Evolutionary conservation across 2,797 vertebrate genomes (phyloP).

Genomic region (Columba guinea): DNA sequence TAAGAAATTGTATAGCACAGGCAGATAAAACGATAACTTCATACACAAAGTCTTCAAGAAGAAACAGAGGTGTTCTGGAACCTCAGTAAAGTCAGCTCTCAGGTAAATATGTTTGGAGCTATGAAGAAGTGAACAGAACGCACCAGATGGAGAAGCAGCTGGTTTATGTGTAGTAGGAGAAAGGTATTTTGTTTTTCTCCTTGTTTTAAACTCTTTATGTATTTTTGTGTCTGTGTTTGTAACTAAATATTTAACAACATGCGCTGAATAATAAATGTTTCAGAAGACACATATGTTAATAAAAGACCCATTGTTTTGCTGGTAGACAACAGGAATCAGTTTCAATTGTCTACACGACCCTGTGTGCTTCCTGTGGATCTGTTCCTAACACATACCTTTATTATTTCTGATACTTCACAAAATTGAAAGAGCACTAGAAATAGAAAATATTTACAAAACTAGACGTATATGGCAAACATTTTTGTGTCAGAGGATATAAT

Average conservation of each 20-base stretch:
- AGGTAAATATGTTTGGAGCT: background rate
- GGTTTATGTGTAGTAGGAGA: background rate
- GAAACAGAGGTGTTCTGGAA: background rate
- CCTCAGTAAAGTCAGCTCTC: background rate
- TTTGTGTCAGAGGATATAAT: background rate
- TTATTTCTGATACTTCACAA: background rate
- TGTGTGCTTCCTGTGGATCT: background rate
- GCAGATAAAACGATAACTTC: background rate
- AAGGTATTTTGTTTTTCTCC: background rate
- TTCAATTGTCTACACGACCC: background rate
- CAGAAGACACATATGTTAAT: background rate
- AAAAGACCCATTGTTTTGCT: background rate
- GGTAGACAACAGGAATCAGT: background rate
- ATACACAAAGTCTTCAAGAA: background rate
- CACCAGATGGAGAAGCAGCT: conserved; percentile 33
- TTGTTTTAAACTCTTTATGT: background rate
- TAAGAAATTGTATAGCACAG: background rate
- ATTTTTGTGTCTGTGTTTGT: background rate
- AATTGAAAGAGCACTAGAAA: background rate
- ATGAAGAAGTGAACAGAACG: background rate
- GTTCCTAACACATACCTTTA: background rate
- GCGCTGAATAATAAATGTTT: background rate
- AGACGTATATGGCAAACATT: background rate
- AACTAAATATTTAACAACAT: background rate
- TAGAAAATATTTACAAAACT: background rate